Base-by-base conservation (phyloP, 2,888 invertebrate genomes). In the Melinaea menophilus region DNA sequence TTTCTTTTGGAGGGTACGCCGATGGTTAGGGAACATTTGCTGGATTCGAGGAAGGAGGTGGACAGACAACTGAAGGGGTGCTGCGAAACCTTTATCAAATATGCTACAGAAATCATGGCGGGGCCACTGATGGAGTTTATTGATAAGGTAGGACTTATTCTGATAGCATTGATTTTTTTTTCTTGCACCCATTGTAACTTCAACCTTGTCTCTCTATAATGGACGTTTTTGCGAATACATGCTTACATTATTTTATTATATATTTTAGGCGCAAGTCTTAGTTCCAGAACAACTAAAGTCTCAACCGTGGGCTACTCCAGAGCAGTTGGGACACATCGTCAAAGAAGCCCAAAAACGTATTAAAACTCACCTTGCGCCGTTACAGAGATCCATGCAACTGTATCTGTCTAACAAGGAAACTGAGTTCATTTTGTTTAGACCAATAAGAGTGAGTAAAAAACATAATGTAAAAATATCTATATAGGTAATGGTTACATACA, bases 331-430 rank as follows among this genome's bases (percentile, higher is more conserved):
- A 2, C 92, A 93, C 31, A 91, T 94, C 12, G 94, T 98, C 31
- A 93, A 94, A 66, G 96, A 96, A 73, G 93, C 95, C 0, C 94
- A 97, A 79, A 93, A 95, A 64, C 91, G 94, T 56, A 94, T 99
- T 63, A 97, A 96, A 81, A 91, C 93, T 0, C 94, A 95, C 72
- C 91, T 98, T 46, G 95, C 97, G 0, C 91, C 92, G 5, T 86
- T 99, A 13, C 97, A 98, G 79, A 92, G 95, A 4, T 95, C 96
- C 12, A 98, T 99, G 97, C 95, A 97, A 71, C 92, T 99, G 1
- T 99, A 99, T 84, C 92, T 99, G 61, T 97, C 99, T 12, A 99
- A 99, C 83, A 94, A 95, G 71, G 99, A 99, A 82, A 99, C 99
- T 0, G 99, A 99, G 84, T 97, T 97, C 74, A 99, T 99, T 75